A percentile compares a stretch with the other conserved stretches of the same genome.
These are phyloP conservation scores for Sylvilagus bachmani DNA, from an alignment of 2,113 vertebrate species.

Conservation along the genomic window DNA sequence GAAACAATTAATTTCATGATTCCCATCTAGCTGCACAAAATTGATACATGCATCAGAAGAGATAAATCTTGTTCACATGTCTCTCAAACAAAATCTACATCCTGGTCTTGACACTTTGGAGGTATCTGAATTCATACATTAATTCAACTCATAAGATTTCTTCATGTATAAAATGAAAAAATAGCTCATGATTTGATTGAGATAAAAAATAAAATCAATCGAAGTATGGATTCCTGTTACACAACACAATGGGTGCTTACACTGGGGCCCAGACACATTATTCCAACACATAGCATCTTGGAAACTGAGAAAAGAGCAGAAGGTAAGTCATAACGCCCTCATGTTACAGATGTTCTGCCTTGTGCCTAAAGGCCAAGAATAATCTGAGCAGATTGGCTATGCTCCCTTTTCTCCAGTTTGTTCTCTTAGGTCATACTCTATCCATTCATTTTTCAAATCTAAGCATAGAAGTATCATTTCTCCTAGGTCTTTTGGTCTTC, in stretches of 20 bases:
- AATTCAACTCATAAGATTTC: neutral
- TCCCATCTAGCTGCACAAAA: neutral
- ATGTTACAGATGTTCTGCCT: neutral
- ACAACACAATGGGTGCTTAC: neutral
- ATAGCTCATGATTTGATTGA: neutral
- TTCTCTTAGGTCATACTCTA: neutral
- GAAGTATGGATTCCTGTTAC: neutral
- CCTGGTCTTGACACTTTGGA: neutral
- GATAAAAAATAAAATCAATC: neutral
- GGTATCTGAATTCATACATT: neutral
- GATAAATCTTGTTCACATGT: neutral
- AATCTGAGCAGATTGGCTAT: neutral
- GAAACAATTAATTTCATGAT: neutral
- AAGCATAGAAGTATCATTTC: neutral
- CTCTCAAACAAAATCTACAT: neutral
- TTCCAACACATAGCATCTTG: neutral
- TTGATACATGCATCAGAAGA: neutral
- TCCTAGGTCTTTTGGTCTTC: neutral
- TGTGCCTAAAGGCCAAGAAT: too few relatives aligned
- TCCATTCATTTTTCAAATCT: neutral
- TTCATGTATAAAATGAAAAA: neutral
- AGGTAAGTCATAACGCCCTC: neutral
- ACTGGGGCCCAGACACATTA: neutral
- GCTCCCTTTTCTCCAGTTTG: fast-evolving
- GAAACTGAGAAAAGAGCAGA: neutral